phyloP scores from a whole-genome alignment of 2,113 vertebrate species.

The Menidia beryllina region DNA sequence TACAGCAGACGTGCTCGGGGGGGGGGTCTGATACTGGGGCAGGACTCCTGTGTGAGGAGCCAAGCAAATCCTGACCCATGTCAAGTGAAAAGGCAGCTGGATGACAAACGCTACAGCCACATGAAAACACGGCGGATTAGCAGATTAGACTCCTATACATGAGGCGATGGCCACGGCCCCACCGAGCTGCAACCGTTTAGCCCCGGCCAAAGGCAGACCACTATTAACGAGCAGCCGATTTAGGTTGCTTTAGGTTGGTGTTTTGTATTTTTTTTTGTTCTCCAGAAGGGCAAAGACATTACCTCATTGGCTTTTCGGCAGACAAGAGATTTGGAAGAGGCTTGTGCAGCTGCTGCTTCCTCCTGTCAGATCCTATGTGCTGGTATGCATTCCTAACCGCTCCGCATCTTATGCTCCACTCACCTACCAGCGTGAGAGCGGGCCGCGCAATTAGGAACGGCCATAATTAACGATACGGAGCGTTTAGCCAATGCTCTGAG shows the following conservation, averaged over 20 bases:
- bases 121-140: conserved; percentile 75
- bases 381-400: conserved; percentile 25
- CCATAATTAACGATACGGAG: conserved; percentile 50
- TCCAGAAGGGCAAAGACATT: conserved; percentile 2
- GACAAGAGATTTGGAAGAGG: not conserved
- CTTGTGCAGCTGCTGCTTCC: conserved; percentile 20
- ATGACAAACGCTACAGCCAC: conserved; percentile 69
- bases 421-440: conserved; percentile 66
- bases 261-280: conserved; percentile 18
- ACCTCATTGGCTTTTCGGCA: not conserved
- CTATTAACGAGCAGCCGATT: conserved; percentile 44
- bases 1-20: conserved; percentile 33
- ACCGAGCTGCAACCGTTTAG: conserved; percentile 56
- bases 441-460: conserved; percentile 57
- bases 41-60: conserved; percentile 45
- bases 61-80: conserved; percentile 59
- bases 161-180: conserved; percentile 31
- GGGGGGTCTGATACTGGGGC: conserved; percentile 45
- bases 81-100: conserved; percentile 63
- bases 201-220: conserved; percentile 13
- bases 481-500: conserved; percentile 62
- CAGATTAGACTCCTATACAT: conserved; percentile 64
- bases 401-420: conserved; percentile 43
- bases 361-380: conserved; percentile 49
- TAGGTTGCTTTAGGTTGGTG: conserved; percentile 42